Evolutionary conservation across 2,888 invertebrate genomes (phyloP).

Genomic region (Parnassius apollo): DNA sequence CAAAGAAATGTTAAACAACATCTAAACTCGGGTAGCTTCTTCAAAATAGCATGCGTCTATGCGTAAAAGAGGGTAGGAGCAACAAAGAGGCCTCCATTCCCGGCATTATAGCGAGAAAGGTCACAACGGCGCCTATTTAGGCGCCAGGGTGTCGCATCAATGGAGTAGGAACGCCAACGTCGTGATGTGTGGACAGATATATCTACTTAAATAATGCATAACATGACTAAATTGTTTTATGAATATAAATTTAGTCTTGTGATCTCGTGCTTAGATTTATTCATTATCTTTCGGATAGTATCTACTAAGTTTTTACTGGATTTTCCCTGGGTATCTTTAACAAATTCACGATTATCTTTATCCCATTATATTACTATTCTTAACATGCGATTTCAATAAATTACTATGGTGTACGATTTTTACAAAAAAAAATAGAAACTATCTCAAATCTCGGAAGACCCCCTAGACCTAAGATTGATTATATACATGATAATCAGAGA

Average conservation of each 20-base stretch:
- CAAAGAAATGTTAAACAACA: too few species aligned
- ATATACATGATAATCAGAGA: too few species aligned
- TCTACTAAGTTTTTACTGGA: neutral
- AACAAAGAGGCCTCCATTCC: slow-evolving; percentile 30
- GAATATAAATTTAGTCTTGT: neutral
- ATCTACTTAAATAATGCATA: slow-evolving; percentile 17
- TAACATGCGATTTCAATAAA: too few species aligned
- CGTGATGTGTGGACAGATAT: slow-evolving; percentile 34
- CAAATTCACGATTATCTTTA: too few species aligned
- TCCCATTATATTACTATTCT: too few species aligned
- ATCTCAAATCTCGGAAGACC: too few species aligned
- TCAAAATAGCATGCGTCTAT: slow-evolving; percentile 8
- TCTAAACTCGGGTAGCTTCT: neutral
- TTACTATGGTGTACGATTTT: too few species aligned
- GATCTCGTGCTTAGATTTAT: neutral
- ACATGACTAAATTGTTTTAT: slow-evolving; percentile 15
- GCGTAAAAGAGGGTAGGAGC: slow-evolving; percentile 25
- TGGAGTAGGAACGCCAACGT: slow-evolving; percentile 46
- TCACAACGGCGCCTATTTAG: slow-evolving; percentile 50
- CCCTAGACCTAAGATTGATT: too few species aligned
- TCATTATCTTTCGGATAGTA: neutral
- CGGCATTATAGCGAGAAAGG: slow-evolving; percentile 42
- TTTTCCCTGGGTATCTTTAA: too few species aligned
- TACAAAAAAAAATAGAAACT: too few species aligned
- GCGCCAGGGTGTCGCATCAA: slow-evolving; percentile 52